Evolutionary conservation across 2,113 vertebrate species (phyloP).

Genomic region (Salvelinus sp.): DNA sequence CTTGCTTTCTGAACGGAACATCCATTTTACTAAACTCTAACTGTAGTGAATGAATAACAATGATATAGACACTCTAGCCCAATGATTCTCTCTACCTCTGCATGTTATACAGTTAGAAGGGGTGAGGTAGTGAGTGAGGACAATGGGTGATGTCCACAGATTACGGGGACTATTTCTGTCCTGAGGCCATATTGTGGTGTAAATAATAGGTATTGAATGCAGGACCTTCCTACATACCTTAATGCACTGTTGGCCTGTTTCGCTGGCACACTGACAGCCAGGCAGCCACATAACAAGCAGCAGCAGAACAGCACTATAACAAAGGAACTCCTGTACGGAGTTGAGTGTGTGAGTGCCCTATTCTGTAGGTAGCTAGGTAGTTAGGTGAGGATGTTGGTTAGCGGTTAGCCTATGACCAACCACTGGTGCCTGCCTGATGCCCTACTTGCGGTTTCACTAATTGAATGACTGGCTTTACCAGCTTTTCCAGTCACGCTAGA

Average conservation of each 20-base stretch:
- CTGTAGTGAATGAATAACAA: conserved; percentile 51
- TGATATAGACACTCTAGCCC: conserved; percentile 13
- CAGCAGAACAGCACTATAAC: no score
- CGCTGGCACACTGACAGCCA: neutral
- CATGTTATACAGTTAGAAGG: conserved; percentile 1
- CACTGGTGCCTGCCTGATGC: neutral
- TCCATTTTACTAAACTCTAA: neutral
- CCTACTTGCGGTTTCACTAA: neutral
- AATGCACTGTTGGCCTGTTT: no score
- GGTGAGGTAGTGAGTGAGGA: conserved; percentile 9
- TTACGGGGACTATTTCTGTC: conserved; percentile 24
- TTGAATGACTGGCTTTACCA: conserved; percentile 16
- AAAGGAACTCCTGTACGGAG: conserved; percentile 11
- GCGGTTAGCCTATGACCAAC: neutral
- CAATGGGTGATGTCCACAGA: conserved; percentile 23
- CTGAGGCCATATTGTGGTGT: conserved; percentile 11
- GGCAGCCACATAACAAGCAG: neutral
- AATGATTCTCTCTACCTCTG: neutral
- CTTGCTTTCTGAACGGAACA: conserved; percentile 33
- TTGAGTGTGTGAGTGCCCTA: conserved; percentile 1
- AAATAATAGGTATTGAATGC: conserved; percentile 37
- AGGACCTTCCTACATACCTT: no score
- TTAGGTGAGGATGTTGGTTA: neutral
- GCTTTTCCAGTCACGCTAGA: conserved; percentile 6
- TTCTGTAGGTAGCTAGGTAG: neutral